A percentile compares a stretch with the other conserved stretches of the same genome.
phyloP scores from a whole-genome alignment of 2,888 invertebrate species.

The Papilio protenor region DNA sequence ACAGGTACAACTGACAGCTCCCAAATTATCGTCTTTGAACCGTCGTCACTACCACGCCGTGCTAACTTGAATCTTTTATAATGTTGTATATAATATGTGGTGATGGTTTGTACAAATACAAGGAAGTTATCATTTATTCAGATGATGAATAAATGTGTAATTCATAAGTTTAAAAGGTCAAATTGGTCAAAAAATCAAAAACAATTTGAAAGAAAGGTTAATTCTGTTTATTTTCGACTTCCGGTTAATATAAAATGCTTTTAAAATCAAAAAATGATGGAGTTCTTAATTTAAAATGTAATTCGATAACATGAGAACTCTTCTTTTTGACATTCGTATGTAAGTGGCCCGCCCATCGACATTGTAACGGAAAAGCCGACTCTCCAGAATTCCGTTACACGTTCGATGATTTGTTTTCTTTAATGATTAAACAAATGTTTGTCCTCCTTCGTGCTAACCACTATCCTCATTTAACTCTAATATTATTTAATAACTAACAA shows the following conservation, averaged over 20 bases:
- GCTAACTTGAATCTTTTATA: conserved; percentile 10
- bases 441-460: conserved; percentile 12
- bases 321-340: neutral
- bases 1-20: conserved; percentile 62
- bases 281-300: neutral
- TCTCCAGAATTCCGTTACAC: conserved; percentile 11
- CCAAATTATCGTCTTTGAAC: neutral
- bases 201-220: neutral
- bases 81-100: neutral
- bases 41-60: conserved; percentile 15
- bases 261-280: neutral
- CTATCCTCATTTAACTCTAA: neutral
- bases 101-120: neutral
- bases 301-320: neutral
- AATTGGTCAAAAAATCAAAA: neutral
- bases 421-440: conserved; percentile 21
- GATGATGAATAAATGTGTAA: neutral
- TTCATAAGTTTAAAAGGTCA: neutral
- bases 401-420: conserved; percentile 27
- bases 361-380: conserved; percentile 18
- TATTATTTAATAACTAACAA: neutral
- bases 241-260: neutral
- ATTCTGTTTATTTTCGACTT: neutral
- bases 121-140: neutral
- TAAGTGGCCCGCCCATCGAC: conserved; percentile 2